A percentile compares a stretch with the other conserved stretches of the same genome.
These are phyloP conservation scores for Diabrotica undecimpunctata DNA, from an alignment of 1,140 invertebrate species.

Conservation along the genomic window DNA sequence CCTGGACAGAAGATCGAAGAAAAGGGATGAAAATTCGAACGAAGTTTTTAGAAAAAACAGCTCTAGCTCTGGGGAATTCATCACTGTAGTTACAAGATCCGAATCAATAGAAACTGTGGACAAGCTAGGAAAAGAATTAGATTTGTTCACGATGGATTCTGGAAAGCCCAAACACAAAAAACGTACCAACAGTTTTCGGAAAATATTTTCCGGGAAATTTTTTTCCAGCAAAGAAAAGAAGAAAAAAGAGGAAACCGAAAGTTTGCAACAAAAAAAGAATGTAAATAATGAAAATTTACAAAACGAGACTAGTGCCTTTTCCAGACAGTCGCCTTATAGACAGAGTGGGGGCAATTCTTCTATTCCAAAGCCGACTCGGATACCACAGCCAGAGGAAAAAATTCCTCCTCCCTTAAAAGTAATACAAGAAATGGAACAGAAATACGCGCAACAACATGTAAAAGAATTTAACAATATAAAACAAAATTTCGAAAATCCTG, in stretches of 20 bases:
- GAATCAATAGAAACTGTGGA: slow-evolving; percentile 40
- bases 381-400: slow-evolving; percentile 20
- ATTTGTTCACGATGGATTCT: slow-evolving; percentile 37
- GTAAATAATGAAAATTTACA: slow-evolving; percentile 37
- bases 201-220: slow-evolving; percentile 34
- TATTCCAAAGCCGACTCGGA: not conserved
- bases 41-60: slow-evolving; percentile 19
- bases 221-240: slow-evolving; percentile 39
- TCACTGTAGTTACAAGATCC: slow-evolving; percentile 31
- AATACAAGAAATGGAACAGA: slow-evolving; percentile 31
- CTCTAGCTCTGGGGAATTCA: slow-evolving; percentile 30
- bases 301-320: slow-evolving; percentile 39
- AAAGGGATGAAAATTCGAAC: slow-evolving; percentile 34
- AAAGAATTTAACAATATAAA: slow-evolving; percentile 36
- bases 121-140: slow-evolving; percentile 36
- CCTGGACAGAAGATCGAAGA: slow-evolving; percentile 18
- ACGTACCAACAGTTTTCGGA: slow-evolving; percentile 39
- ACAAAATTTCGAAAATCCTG: slow-evolving; percentile 29
- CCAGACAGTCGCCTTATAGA: slow-evolving; percentile 32
- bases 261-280: slow-evolving; percentile 30
- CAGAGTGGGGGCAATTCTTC: slow-evolving; percentile 25
- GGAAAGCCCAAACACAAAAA: slow-evolving; percentile 40
- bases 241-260: slow-evolving; percentile 36
- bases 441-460: slow-evolving; percentile 38
- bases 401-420: slow-evolving; percentile 7